Base-by-base conservation (phyloP, 2,113 vertebrate species). In the Calidris pugnax region DNA sequence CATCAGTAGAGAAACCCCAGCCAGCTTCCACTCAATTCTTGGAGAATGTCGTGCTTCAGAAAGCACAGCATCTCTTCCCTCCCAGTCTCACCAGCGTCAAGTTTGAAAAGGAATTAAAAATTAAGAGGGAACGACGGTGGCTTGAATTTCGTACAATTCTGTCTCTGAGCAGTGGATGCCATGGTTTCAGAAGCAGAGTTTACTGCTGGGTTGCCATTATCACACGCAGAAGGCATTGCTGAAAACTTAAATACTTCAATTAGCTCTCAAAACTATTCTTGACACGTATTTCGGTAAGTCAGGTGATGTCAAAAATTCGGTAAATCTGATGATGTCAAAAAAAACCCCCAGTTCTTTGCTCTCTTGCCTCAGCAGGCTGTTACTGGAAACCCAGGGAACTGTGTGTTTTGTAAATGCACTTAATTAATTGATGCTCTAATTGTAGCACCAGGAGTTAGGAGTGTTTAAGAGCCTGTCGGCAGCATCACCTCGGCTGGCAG, bases 241-340 rank as follows among this genome's bases (percentile, higher is more conserved):
- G 63, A 83, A 79, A 96, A 90, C 69, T 80, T 77, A 86, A 73
- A 92, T 23, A 66, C 19, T 63, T 50, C 35, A 74, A 87, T 94
- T 63, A 95, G 83, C 68, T 79, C 84, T 76, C 79, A 95, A 95
- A 96, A 77, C 57, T 81, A 90, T 59, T 75, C 85, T 35, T 66
- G 69, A 82, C 41, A 56, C 0, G 0, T 20, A 63, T 79, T 73
- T 63, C 9, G 1, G 71, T 83, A 96, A 91, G 48, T 86, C 62
- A 71, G 91, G 77, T 12, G 12, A 59, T 69, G 64, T 68, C 26
- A 93, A 90, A 74, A 51, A 56, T 35, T 53, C 0, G 0, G 12
- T 45, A 78, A 45, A 77, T 68, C 60, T 37, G 33, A 66, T 12
- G 27, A 60, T 62, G 85, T 56, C 26, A 87, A 74, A 76, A 76